These are phyloP conservation scores for Philereme vetulata DNA, from an alignment of 2,888 invertebrate genomes.

Conservation along the genomic window DNA sequence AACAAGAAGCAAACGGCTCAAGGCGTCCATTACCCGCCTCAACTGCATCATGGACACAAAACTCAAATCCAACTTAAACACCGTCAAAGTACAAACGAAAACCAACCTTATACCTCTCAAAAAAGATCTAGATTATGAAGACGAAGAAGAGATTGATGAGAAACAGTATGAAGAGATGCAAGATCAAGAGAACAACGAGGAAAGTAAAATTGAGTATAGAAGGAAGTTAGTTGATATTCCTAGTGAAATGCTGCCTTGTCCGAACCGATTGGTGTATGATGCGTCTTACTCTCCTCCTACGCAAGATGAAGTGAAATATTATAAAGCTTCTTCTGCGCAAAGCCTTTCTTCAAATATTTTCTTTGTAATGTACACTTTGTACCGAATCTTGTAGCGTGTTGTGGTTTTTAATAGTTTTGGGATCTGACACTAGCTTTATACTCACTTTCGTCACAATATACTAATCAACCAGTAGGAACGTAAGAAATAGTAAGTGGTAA, in stretches of 20 bases:
- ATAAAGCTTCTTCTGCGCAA: slow-evolving; percentile 62
- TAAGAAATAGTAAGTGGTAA: neutral
- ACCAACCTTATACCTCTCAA: slow-evolving; percentile 48
- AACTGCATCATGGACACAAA: slow-evolving; percentile 86
- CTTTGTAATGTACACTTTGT: slow-evolving; percentile 43
- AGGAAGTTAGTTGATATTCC: slow-evolving; percentile 71
- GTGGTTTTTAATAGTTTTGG: slow-evolving; percentile 44
- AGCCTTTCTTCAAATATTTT: slow-evolving; percentile 39
- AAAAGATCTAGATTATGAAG: slow-evolving; percentile 60
- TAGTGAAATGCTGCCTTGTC: slow-evolving; percentile 67
- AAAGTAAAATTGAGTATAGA: slow-evolving; percentile 64
- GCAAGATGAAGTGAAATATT: slow-evolving; percentile 77
- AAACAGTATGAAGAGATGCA: slow-evolving; percentile 73
- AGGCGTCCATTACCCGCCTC: slow-evolving; percentile 86
- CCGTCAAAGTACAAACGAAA: slow-evolving; percentile 54
- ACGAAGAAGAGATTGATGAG: slow-evolving; percentile 63
- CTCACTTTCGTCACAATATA: slow-evolving; percentile 10
- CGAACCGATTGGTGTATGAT: slow-evolving; percentile 66
- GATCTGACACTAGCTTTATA: slow-evolving; percentile 15
- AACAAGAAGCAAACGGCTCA: slow-evolving; percentile 87
- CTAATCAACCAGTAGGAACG: neutral
- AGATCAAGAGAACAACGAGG: slow-evolving; percentile 64
- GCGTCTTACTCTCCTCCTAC: slow-evolving; percentile 72
- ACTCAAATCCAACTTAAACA: slow-evolving; percentile 52
- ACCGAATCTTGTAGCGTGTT: slow-evolving; percentile 54